phyloP scores from a whole-genome alignment of 1,140 invertebrate genomes.

The Hycleus cichorii region DNA sequence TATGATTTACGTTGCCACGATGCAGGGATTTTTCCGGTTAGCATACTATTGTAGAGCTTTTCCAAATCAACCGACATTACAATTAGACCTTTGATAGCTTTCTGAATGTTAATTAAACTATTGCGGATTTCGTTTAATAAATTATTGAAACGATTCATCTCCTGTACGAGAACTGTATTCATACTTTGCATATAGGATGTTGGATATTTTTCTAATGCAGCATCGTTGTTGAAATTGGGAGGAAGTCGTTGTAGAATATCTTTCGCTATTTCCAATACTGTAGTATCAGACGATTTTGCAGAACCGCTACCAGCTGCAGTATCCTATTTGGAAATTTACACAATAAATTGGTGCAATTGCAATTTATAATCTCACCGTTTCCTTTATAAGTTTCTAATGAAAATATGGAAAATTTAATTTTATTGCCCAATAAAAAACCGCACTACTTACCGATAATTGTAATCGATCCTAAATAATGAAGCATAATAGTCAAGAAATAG shows the following conservation, averaged over 20 bases:
- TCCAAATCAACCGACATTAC: slow-evolving; percentile 82
- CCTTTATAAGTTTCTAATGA: too few species aligned
- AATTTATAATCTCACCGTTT: too few species aligned
- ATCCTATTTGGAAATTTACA: slow-evolving; percentile 25
- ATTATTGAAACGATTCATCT: slow-evolving; percentile 84
- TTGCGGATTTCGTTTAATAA: slow-evolving; percentile 55
- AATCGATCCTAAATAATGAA: too few species aligned
- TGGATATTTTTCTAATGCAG: slow-evolving; percentile 57
- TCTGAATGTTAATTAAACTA: slow-evolving; percentile 65
- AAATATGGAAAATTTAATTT: too few species aligned
- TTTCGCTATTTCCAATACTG: slow-evolving; percentile 60
- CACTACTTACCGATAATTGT: too few species aligned
- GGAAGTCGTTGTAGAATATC: slow-evolving; percentile 70
- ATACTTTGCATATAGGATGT: slow-evolving; percentile 83
- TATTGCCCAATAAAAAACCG: too few species aligned
- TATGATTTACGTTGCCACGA: slow-evolving; percentile 80
- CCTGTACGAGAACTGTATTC: slow-evolving; percentile 90
- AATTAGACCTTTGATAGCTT: slow-evolving; percentile 77
- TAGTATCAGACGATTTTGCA: slow-evolving; percentile 58
- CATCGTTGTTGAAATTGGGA: slow-evolving; percentile 64
- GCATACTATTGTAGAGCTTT: slow-evolving; percentile 56
- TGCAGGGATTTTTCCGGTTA: slow-evolving; percentile 68
- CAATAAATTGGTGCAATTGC: too few species aligned
- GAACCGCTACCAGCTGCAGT: slow-evolving; percentile 47
- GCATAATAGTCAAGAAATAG: too few species aligned